These are phyloP conservation scores for Paralichthys olivaceus DNA, from an alignment of 2,113 vertebrate species.

Conservation along the genomic window DNA sequence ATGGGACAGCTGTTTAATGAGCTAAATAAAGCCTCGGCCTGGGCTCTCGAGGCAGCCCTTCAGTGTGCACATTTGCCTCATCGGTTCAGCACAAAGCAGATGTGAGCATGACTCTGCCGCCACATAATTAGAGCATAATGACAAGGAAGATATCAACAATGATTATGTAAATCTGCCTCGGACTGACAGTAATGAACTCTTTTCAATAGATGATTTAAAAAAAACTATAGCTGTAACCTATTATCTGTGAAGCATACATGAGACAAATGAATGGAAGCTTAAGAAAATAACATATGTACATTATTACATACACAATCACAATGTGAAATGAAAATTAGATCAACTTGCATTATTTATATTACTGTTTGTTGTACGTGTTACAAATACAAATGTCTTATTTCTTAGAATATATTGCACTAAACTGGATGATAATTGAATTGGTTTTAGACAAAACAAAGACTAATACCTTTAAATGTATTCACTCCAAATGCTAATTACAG, in stretches of 20 bases:
- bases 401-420: neutral
- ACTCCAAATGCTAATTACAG: constrained; percentile 40
- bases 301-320: neutral
- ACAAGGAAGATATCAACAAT: constrained; percentile 38
- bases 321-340: constrained; percentile 16
- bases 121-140: constrained; percentile 36
- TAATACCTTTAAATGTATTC: constrained; percentile 5
- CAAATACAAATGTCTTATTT: neutral
- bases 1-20: constrained; percentile 78
- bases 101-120: constrained; percentile 46
- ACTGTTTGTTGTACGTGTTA: neutral
- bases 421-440: neutral
- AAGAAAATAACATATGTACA: constrained; percentile 10
- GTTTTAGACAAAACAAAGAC: constrained; percentile 6
- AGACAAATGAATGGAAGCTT: constrained; percentile 11
- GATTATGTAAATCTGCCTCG: constrained; percentile 43
- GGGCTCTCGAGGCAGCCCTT: constrained; percentile 54
- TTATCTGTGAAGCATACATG: constrained; percentile 16
- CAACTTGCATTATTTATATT: neutral
- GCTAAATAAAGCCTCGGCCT: constrained; percentile 76
- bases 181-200: constrained; percentile 25
- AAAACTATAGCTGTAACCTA: constrained; percentile 19
- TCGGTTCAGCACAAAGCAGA: constrained; percentile 54
- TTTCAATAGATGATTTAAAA: constrained; percentile 20
- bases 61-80: constrained; percentile 54